phyloP scores from a whole-genome alignment of 2,888 invertebrate species.

The Drosophila quinaria region DNA sequence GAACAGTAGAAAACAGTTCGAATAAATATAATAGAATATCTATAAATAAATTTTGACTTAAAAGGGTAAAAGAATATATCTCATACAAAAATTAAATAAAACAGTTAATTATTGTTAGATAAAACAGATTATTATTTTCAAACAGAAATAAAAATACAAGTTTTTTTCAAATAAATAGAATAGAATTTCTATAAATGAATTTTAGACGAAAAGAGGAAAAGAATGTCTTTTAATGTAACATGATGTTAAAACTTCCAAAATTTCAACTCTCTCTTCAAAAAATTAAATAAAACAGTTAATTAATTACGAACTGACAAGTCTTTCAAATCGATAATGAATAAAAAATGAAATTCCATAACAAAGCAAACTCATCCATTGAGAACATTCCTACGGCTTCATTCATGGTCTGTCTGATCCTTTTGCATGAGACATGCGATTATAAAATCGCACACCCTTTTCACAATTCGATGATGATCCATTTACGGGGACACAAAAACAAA shows the following conservation, averaged over 20 bases:
- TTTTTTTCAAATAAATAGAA: no score
- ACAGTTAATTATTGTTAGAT: no score
- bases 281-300: neutral
- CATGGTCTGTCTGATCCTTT: slow-evolving; percentile 61
- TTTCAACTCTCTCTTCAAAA: neutral
- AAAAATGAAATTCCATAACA: neutral
- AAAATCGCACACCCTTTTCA: slow-evolving; percentile 19
- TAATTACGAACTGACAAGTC: neutral
- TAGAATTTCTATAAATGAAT: no score
- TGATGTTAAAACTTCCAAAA: neutral
- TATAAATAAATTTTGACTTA: no score
- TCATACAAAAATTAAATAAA: no score
- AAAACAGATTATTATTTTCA: no score
- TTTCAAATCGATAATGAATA: neutral
- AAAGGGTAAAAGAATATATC: no score
- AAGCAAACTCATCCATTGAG: slow-evolving; percentile 33
- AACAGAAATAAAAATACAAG: no score
- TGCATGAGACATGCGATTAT: slow-evolving; percentile 55
- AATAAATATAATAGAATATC: no score
- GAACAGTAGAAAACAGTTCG: no score
- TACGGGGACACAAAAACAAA: slow-evolving; percentile 39
- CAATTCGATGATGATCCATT: slow-evolving; percentile 10
- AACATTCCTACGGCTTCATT: slow-evolving; percentile 69
- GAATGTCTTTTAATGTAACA: no score
- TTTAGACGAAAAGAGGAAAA: no score